Conservation (phyloP, 2,797 vertebrate species). For the Fringilla coelebs region DNA sequence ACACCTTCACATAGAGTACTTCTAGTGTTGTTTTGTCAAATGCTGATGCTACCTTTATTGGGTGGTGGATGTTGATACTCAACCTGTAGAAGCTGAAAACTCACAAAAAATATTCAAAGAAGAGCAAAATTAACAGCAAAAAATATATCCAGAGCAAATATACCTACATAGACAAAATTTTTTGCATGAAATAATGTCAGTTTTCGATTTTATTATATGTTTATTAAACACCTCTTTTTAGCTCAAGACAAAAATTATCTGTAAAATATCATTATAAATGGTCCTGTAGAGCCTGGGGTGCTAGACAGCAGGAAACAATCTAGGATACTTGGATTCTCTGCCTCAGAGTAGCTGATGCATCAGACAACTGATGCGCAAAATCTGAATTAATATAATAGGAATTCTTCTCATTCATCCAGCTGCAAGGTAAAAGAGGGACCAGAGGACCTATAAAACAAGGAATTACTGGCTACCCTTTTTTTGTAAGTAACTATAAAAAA, state of each 20-base stretch:
- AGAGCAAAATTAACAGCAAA: neutral
- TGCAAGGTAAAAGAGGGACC: neutral
- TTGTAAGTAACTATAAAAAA: neutral
- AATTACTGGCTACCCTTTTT: neutral
- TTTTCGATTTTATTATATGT: neutral
- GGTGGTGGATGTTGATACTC: neutral
- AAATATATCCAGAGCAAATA: neutral
- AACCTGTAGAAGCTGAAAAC: neutral
- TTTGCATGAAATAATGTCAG: neutral
- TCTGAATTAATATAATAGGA: neutral
- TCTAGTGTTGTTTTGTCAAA: neutral
- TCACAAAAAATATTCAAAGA: neutral
- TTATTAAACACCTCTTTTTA: neutral
- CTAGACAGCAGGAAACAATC: neutral
- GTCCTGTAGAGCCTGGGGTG: neutral
- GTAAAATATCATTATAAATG: neutral
- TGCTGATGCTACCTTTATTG: neutral
- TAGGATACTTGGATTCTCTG: neutral
- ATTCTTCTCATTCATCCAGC: neutral
- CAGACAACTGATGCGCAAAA: neutral
- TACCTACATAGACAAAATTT: neutral
- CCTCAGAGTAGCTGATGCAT: neutral
- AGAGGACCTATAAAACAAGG: neutral
- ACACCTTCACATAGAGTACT: neutral
- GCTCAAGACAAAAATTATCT: neutral